These are phyloP conservation scores for Liasis olivaceus DNA, from an alignment of 2,797 vertebrate species.

Conservation along the genomic window DNA sequence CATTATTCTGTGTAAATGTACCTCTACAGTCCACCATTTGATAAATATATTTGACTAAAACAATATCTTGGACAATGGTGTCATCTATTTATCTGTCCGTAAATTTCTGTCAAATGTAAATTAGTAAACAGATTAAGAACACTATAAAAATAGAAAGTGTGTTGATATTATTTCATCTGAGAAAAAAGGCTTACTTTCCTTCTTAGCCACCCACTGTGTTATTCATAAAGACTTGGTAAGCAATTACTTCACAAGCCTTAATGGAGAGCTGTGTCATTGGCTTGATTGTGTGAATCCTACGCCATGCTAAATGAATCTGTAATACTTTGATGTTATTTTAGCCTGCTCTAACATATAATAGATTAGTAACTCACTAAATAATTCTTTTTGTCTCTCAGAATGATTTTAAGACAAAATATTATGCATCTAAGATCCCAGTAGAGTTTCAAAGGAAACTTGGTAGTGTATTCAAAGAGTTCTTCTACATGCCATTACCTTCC, in stretches of 20 bases:
- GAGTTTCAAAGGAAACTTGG: neutral
- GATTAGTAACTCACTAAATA: neutral
- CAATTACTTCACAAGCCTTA: neutral
- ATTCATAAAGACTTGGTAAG: neutral
- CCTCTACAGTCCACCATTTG: neutral
- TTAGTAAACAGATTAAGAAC: neutral
- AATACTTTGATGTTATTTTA: neutral
- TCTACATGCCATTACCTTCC: neutral
- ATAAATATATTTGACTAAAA: neutral
- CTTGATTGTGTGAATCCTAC: neutral
- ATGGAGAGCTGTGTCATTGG: neutral
- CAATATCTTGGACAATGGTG: neutral
- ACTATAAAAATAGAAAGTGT: neutral
- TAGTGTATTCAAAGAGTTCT: neutral
- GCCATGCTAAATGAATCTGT: neutral
- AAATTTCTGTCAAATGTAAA: neutral
- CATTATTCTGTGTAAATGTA: neutral
- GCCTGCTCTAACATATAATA: neutral
- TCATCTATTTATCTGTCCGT: neutral
- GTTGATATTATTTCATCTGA: neutral
- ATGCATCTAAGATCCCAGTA: neutral
- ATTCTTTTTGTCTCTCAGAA: neutral
- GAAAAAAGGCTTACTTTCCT: neutral
- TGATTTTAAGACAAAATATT: neutral
- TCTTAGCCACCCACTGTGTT: neutral